phyloP scores from a whole-genome alignment of 2,888 invertebrate genomes.

The Leptinotarsa peninsularis region DNA sequence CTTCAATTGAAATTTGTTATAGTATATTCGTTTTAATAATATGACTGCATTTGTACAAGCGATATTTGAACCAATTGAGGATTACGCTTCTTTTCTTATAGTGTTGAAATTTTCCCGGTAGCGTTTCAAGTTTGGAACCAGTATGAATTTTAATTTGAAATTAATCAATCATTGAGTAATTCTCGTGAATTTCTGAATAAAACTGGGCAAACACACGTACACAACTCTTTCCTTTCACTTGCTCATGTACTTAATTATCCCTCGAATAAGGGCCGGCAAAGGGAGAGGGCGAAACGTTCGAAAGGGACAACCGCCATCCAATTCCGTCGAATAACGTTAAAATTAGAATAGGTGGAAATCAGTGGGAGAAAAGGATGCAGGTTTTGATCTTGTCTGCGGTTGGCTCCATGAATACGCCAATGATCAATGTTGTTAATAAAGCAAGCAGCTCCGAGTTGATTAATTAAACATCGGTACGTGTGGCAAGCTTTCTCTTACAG shows the following conservation, averaged over 20 bases:
- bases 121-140: no score
- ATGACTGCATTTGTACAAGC: no score
- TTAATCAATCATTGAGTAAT: no score
- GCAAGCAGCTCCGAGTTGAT: conserved; percentile 64
- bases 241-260: conserved; percentile 5
- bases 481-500: conserved; percentile 59
- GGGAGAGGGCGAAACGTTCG: conserved; percentile 3
- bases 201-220: background rate
- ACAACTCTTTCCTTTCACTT: conserved; percentile 3
- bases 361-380: conserved; percentile 54
- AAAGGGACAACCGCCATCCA: conserved; percentile 28
- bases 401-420: conserved; percentile 64
- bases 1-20: no score
- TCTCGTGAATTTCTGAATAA: no score
- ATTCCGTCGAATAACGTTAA: conserved; percentile 38
- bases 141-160: no score
- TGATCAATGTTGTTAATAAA: conserved; percentile 67
- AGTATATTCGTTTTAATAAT: no score
- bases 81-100: no score
- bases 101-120: no score
- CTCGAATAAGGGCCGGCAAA: background rate
- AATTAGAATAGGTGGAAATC: conserved; percentile 49
- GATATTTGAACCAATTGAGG: no score
- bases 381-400: conserved; percentile 65
- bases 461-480: conserved; percentile 67